Conservation (phyloP, 1,140 invertebrate species). For the Ylistrum balloti region DNA sequence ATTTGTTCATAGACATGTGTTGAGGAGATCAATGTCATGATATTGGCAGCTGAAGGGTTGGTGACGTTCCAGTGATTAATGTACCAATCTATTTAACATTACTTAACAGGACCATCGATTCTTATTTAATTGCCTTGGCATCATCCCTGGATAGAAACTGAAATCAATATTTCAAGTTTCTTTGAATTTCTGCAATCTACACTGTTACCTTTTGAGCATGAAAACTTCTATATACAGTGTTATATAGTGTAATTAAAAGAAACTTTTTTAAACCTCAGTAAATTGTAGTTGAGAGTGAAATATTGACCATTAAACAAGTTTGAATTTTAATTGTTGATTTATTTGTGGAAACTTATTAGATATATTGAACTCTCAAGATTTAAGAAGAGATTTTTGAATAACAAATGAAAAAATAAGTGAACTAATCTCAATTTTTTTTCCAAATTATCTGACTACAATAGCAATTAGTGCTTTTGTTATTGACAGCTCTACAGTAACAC, state of each 20-base stretch:
- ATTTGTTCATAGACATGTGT: neutral
- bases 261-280: too few species aligned
- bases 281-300: too few species aligned
- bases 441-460: slow-evolving; percentile 3
- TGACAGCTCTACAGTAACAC: neutral
- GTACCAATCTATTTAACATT: slow-evolving; percentile 13
- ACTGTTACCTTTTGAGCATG: neutral
- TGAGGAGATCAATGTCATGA: neutral
- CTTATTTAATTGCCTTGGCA: too few species aligned
- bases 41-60: neutral
- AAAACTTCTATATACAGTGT: too few species aligned
- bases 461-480: neutral
- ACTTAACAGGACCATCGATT: too few species aligned
- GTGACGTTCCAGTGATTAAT: neutral
- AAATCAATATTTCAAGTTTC: neutral
- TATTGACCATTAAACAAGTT: too few species aligned
- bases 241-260: too few species aligned
- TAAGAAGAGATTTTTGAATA: neutral
- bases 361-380: neutral
- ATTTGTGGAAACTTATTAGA: neutral
- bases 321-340: neutral
- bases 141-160: neutral
- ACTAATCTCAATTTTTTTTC: slow-evolving; percentile 13
- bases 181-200: neutral
- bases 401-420: neutral